A percentile compares a stretch with the other conserved stretches of the same genome.
These are phyloP conservation scores for Mythimna ferrago DNA, from an alignment of 2,888 invertebrate species.

Conservation along the genomic window DNA sequence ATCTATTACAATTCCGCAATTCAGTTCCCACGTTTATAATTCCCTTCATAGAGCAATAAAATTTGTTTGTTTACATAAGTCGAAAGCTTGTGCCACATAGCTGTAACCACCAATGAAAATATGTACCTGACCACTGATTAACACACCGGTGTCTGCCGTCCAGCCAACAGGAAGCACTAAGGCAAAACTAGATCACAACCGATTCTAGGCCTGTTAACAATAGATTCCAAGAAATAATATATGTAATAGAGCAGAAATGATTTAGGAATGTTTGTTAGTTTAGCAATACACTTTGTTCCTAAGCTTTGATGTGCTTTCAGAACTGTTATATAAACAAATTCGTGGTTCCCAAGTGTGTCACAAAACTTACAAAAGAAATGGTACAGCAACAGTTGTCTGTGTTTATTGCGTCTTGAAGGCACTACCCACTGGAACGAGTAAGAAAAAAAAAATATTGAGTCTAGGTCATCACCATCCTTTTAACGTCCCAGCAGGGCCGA, in stretches of 20 bases:
- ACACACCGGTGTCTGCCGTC: constrained; percentile 30
- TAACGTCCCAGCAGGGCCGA: too few relatives aligned
- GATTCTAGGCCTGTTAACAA: constrained; percentile 41
- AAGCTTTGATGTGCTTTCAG: constrained; percentile 52
- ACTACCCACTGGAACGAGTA: neutral
- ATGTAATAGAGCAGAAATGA: constrained; percentile 32
- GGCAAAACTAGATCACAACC: constrained; percentile 44
- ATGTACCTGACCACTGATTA: constrained; percentile 45
- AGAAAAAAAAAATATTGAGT: neutral
- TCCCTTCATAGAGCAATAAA: constrained; percentile 32
- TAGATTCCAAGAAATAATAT: constrained; percentile 45
- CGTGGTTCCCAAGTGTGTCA: constrained; percentile 19
- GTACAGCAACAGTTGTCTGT: constrained; percentile 12
- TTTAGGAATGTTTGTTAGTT: constrained; percentile 36
- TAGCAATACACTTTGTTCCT: constrained; percentile 26
- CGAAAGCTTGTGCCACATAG: constrained; percentile 42
- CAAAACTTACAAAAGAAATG: constrained; percentile 34
- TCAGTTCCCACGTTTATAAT: constrained; percentile 27
- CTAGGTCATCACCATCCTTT: neutral
- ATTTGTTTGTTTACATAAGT: constrained; percentile 52
- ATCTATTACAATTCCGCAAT: constrained; percentile 7
- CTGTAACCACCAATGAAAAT: constrained; percentile 38
- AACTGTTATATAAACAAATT: constrained; percentile 16
- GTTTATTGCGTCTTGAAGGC: constrained; percentile 12
- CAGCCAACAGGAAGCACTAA: constrained; percentile 51